Evolutionary conservation across 2,113 vertebrate genomes (phyloP), one percentile per base, ranked within the genome.

Genomic region (Euleptes europaea): DNA sequence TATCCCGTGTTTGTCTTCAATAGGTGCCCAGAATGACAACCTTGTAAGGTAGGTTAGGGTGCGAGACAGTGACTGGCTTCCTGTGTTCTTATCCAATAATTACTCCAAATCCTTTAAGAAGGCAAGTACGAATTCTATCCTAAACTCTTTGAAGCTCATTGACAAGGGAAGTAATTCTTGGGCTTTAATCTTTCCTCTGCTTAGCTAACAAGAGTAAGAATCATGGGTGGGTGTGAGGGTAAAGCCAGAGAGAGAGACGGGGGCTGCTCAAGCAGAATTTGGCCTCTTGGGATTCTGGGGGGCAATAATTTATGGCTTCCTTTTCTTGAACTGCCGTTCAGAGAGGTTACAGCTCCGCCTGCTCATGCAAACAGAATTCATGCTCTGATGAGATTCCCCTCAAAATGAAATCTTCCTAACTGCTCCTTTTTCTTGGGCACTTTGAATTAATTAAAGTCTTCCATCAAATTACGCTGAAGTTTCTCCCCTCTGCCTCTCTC

Each of bases 391-490:
- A 91, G 87, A 89, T 88, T 71, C 54, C 67, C 91, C 90, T 80
- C 13, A 82, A 94, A 93, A 89, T 86, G 84, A 92, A 92, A 93
- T 92, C 89, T 76, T 92, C 92, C 85, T 73, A 76, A 93, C 91
- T 92, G 92, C 89, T 93, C 90, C 81, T 94, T 96, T 95, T 71
- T 92, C 92, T 63, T 72, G 89, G 84, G 70, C 86, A 91, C 92
- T 95, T 92, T 83, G 94, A 95, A 95, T 96, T 96, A 95, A 96
- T 95, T 96, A 94, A 96, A 96, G 93, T 94, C 92, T 96, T 95
- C 94, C 93, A 96, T 96, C 94, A 95, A 95, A 95, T 96, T 94
- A 95, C 88, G 88, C 95, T 90, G 82, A 94, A 91, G 93, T 95
- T 63, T 94, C 88, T 94, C 86, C 85, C 42, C 42, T 15, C 21